Evolutionary conservation across 2,113 vertebrate genomes (phyloP).

Genomic region (Bufo gargarizans): DNA sequence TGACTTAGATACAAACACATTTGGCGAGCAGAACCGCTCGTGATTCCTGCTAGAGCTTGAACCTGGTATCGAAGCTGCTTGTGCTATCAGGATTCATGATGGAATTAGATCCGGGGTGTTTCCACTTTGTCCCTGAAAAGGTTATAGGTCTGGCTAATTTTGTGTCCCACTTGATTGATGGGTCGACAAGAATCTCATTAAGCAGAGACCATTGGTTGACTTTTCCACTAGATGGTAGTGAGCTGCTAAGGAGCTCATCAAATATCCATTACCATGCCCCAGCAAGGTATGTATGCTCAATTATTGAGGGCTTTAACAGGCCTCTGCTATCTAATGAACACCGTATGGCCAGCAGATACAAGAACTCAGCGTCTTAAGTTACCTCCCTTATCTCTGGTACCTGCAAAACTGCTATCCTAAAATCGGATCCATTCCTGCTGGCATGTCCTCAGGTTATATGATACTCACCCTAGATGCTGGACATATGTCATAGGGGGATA

Average conservation of each 20-base stretch:
- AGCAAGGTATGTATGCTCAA: slow-evolving; percentile 14
- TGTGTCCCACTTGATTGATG: slow-evolving; percentile 48
- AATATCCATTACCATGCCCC: slow-evolving; percentile 16
- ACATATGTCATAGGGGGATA: slow-evolving; percentile 24
- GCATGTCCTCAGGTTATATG: slow-evolving; percentile 14
- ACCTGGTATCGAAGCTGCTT: background rate
- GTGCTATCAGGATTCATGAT: background rate
- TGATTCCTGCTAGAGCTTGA: slow-evolving; percentile 1
- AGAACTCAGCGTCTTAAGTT: slow-evolving; percentile 21
- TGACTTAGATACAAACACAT: slow-evolving; percentile 14
- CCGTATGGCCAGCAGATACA: background rate
- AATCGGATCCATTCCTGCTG: background rate
- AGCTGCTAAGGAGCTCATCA: background rate
- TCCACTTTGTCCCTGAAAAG: slow-evolving; percentile 8
- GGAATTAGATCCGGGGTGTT: slow-evolving; percentile 19
- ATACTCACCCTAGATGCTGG: slow-evolving; percentile 23
- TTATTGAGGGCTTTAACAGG: slow-evolving; percentile 32
- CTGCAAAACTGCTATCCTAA: background rate
- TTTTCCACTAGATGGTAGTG: background rate
- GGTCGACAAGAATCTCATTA: slow-evolving; percentile 43
- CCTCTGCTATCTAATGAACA: slow-evolving; percentile 28
- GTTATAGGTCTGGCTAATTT: slow-evolving; percentile 42
- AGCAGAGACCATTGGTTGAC: background rate
- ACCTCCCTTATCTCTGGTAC: background rate
- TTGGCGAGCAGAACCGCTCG: background rate